These are phyloP conservation scores for Sesia bembeciformis DNA, from an alignment of 2,888 invertebrate species.

Conservation along the genomic window DNA sequence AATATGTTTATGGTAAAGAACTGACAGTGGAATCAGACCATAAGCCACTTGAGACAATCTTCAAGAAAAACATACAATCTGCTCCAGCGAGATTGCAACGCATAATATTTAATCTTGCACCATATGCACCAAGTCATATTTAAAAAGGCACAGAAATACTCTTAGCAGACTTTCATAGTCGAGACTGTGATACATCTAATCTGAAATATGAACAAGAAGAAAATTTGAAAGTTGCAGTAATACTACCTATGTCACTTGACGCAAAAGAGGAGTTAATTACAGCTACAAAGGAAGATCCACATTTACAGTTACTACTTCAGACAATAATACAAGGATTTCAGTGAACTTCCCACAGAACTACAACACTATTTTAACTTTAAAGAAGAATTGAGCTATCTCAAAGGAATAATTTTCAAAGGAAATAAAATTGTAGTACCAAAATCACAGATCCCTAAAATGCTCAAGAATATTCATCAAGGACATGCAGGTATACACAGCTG, in stretches of 20 bases:
- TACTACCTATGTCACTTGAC: no score
- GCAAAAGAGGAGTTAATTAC: conserved; percentile 6
- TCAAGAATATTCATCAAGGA: conserved; percentile 6
- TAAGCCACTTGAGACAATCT: conserved; percentile 11
- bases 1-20: conserved; percentile 10
- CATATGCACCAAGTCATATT: conserved; percentile 1
- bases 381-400: conserved; percentile 3
- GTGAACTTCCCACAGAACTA: conserved; percentile 2
- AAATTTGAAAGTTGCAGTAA: conserved; percentile 3
- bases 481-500: conserved; percentile 7
- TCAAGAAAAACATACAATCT: conserved; percentile 7
- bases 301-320: conserved; percentile 3
- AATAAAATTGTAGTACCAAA: conserved; percentile 6
- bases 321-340: conserved; percentile 4
- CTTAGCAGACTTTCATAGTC: neutral
- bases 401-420: conserved; percentile 9
- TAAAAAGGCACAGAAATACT: neutral
- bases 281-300: conserved; percentile 5
- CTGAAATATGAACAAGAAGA: conserved; percentile 9
- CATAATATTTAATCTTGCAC: conserved; percentile 8
- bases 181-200: no score
- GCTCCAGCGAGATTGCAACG: conserved; percentile 10
- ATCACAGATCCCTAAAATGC: conserved; percentile 5
- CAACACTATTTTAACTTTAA: conserved; percentile 4
- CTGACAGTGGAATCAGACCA: conserved; percentile 12